Evolutionary conservation across 2,888 invertebrate species (phyloP), one percentile per base, ranked within the genome.

Genomic region (Aphodius granarius): DNA sequence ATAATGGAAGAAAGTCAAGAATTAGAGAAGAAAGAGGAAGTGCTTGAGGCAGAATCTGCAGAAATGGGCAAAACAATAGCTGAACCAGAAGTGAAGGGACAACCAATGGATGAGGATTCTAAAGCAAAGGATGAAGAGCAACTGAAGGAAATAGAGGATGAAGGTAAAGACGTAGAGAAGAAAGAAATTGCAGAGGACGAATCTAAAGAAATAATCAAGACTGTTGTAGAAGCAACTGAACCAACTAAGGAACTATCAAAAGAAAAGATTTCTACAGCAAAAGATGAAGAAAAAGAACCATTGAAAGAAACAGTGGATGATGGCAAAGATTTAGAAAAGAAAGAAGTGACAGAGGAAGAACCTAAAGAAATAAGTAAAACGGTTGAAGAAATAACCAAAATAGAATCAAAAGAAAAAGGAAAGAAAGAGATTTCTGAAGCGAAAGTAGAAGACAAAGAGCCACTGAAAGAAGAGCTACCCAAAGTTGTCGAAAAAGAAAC

Each of bases 241-340:
- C 68, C 66, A 74, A 6, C 72, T 21, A 66, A 3, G 43, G 64
- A 68, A n/a, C n/a, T n/a, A n/a, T n/a, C n/a, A n/a, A n/a, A n/a
- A 18, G 18, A 17, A 4, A n/a, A 62, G 63, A 18, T 64, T 64
- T 64, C 64, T 64, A 15, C n/a, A 64, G 64, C n/a, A 64, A 21
- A 66, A 18, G 18, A 18, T 3, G 21, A 66, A 18, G 15, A 16
- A 66, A n/a, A n/a, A n/a, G n/a, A n/a, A n/a, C 6, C 16, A 66
- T 15, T 20, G 21, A 19, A n/a, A 5, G 15, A 66, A 64, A 64
- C 18, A 17, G 18, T n/a, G 64, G 65, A 73, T 15, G 15, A 68
- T 72, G 20, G 15, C 23, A 63, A 66, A 43, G 43, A 43, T 9
- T 43, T 43, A 13, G 43, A 43, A 43, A 43, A 43, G 43, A 43